Evolutionary conservation across 2,113 vertebrate genomes (phyloP), one percentile per base, ranked within the genome.

Genomic region (Xenopus tropicalis): DNA sequence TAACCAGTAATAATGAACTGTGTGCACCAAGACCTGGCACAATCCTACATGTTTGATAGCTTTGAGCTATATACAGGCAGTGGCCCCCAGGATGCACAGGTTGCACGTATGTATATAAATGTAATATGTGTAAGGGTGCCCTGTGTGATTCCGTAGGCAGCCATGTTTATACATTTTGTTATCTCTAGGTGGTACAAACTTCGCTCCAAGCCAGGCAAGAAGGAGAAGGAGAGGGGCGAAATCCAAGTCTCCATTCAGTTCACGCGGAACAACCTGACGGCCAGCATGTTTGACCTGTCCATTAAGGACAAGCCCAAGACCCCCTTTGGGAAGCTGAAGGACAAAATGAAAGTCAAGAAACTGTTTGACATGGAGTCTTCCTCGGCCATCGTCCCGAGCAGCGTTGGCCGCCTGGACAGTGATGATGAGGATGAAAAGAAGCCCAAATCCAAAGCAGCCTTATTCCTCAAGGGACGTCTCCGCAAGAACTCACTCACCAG

Each of bases 281-380:
- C 97, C 86, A 99, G 97, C 87, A 98, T 99, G 97, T 98, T 97
- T 0, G 96, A 99, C 89, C 90, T 99, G 3, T 97, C 95, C 24
- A 71, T 92, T 78, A 97, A 97, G 84, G 97, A 98, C 81, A 98
- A 97, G 79, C 81, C 91, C 0, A 85, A 89, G 56, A 98, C 96
- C 0, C 91, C 97, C 72, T 95, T 99, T 8, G 88, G 89, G 54
- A 95, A 92, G 83, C 89, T 98, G 66, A 96, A 94, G 82, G 96
- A 98, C 85, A 97, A 95, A 78, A 87, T 99, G 81, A 94, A 86
- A 11, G 95, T 90, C 72, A 88, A 92, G 88, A 95, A 90, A 82
- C 90, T 90, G 8, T 87, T 87, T 0, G 90, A 90, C 1, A 82
- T 94, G 9, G 96, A 98, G 42, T 93, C 95, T 0, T 89, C 94